phyloP scores from a whole-genome alignment of 1,140 invertebrate species.

The Agrilus planipennis region DNA sequence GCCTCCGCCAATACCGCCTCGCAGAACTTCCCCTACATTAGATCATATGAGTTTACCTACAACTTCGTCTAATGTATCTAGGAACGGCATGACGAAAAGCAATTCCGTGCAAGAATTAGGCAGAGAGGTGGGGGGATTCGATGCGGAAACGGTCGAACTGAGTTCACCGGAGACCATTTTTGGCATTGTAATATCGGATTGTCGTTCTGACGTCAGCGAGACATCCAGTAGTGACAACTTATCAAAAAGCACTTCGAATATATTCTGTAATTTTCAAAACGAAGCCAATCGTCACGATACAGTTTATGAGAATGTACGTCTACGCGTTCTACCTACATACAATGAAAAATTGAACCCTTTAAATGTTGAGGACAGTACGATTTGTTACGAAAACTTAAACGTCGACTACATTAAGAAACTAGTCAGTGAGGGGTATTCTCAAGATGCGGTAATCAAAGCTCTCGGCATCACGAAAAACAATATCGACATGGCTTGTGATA shows the following conservation, averaged over 20 bases:
- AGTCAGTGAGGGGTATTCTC: constrained; percentile 78
- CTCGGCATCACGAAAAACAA: constrained; percentile 85
- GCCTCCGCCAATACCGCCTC: constrained; percentile 27
- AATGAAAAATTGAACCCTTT: constrained; percentile 25
- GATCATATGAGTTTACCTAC: constrained; percentile 22
- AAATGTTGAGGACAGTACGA: constrained; percentile 28
- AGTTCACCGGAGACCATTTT: constrained; percentile 53
- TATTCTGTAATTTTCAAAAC: constrained; percentile 26
- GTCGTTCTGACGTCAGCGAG: constrained; percentile 23
- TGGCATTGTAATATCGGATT: constrained; percentile 49
- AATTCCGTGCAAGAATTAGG: constrained; percentile 30
- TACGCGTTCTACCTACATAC: constrained; percentile 19
- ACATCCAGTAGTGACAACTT: too few relatives aligned
- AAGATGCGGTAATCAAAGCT: constrained; percentile 80
- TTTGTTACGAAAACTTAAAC: constrained; percentile 78
- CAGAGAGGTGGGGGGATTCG: constrained; percentile 9
- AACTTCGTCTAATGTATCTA: constrained; percentile 8
- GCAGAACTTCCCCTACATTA: constrained; percentile 29
- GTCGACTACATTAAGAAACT: constrained; percentile 80
- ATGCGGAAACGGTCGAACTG: constrained; percentile 20
- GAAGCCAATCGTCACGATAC: constrained; percentile 7
- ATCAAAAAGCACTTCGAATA: constrained; percentile 26
- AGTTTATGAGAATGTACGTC: constrained; percentile 22
- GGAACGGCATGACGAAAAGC: constrained; percentile 23
- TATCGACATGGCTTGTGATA: constrained; percentile 89